Evolutionary conservation across 2,888 invertebrate species (phyloP).

Genomic region (Nasonia oneida): DNA sequence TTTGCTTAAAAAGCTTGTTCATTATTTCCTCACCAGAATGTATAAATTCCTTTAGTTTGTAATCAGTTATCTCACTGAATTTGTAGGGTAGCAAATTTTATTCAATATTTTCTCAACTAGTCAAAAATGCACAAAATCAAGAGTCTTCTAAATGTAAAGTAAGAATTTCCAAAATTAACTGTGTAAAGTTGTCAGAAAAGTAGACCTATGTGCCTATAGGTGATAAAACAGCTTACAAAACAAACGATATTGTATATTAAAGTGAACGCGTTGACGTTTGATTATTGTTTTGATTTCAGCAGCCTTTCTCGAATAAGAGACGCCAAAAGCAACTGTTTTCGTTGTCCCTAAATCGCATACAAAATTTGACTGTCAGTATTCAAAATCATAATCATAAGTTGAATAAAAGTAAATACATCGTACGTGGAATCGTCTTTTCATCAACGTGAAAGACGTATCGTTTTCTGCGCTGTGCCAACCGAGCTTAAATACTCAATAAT

Average conservation of each 20-base stretch:
- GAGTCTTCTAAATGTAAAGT: constrained; percentile 15
- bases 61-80: background rate
- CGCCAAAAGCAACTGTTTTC: constrained; percentile 19
- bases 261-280: constrained; percentile 39
- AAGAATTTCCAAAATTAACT: constrained; percentile 18
- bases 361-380: constrained; percentile 26
- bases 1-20: constrained; percentile 32
- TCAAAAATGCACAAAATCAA: constrained; percentile 3
- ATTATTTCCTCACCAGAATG: constrained; percentile 39
- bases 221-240: constrained; percentile 44
- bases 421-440: constrained; percentile 30
- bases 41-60: constrained; percentile 11
- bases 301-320: constrained; percentile 23
- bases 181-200: constrained; percentile 42
- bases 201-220: constrained; percentile 45
- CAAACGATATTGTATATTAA: constrained; percentile 41
- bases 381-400: background rate
- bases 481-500: constrained; percentile 38
- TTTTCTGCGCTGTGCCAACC: constrained; percentile 12
- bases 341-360: constrained; percentile 20
- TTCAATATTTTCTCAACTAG: constrained; percentile 2
- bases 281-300: constrained; percentile 47
- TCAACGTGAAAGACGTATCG: constrained; percentile 18
- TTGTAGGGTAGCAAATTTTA: constrained; percentile 4
- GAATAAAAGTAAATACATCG: constrained; percentile 13